Base-by-base conservation (phyloP, 2,797 vertebrate genomes). In the Melanotaenia trifasciata region DNA sequence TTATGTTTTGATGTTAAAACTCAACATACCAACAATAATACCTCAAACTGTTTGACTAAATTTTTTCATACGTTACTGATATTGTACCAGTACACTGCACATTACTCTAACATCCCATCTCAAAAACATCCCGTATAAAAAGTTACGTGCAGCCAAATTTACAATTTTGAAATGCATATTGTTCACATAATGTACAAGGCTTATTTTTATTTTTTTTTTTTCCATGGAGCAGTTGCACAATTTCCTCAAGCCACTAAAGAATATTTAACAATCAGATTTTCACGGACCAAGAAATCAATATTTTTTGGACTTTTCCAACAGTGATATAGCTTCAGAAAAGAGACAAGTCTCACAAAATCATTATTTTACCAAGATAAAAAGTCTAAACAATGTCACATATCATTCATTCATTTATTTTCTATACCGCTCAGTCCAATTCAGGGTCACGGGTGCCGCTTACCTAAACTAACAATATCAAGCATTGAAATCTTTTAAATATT, bases 341-440 rank as follows among this genome's bases (percentile, higher is more conserved):
- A 38, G 18, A 6, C 2, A 9, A 22, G 16, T 43, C 20, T 24
- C 11, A 11, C 11, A 51, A 51, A 51, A 22, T 4, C 4, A 24
- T 24, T 10, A 51, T 51, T 9, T 7, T 22, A 24, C 24, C 11
- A 51, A 24, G 9, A 24, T 47, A 12, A 51, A 51, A 43, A 32
- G 18, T 38, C 65, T 11, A 38, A 62, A 22, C n/a, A 35, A 75
- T 47, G 45, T 9, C 36, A 9, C 20, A n/a, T 20, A 71, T 51
- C 28, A 30, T 4, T 30, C 28, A 30, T 30, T 30, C 28, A 30
- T 30, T 30, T 30, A 30, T 30, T 30, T 30, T 30, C 28, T 0
- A 30, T 30, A 30, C 4, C 28, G 28, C 28, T 30, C 4, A 30
- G 28, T 30, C 5, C 4, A 30, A 30, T 30, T 30, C 28, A 30